Conservation (phyloP, 2,888 invertebrate species). For the Cloeon dipterum region DNA sequence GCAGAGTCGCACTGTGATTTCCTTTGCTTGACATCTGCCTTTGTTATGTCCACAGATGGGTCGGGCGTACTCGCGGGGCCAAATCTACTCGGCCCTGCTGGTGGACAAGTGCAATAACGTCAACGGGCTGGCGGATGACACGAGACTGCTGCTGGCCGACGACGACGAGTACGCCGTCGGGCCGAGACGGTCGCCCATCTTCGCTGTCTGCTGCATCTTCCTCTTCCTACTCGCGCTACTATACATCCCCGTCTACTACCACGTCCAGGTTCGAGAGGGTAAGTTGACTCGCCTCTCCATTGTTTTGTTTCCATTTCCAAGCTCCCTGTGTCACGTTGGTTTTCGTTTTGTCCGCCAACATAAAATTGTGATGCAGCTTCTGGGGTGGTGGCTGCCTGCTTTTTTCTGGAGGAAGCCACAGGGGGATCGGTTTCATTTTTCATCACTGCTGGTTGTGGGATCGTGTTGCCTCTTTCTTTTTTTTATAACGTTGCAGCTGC, state of each 20-base stretch:
- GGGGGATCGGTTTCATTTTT: too few species aligned
- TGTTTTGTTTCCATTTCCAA: not conserved
- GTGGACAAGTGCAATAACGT: not conserved
- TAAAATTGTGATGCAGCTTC: too few species aligned
- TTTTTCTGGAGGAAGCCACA: too few species aligned
- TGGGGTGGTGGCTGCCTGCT: too few species aligned
- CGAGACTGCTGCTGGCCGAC: not conserved
- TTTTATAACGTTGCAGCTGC: too few species aligned
- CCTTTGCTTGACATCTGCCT: too few species aligned
- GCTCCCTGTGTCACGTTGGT: too few species aligned
- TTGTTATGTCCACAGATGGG: not conserved
- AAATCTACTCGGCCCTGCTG: not conserved
- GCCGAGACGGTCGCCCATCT: conserved; percentile 2
- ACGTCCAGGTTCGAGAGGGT: conserved; percentile 5
- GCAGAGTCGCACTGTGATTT: too few species aligned
- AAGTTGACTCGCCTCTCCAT: not conserved
- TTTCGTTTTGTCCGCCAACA: too few species aligned
- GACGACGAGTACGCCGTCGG: not conserved
- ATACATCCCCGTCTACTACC: conserved; percentile 5
- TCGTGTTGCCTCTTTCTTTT: too few species aligned
- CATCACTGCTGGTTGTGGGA: too few species aligned
- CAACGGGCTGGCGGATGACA: not conserved
- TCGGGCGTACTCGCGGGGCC: not conserved
- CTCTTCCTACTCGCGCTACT: conserved; percentile 4
- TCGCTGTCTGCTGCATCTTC: conserved; percentile 4